A percentile compares a stretch with the other conserved stretches of the same genome.
phyloP scores from a whole-genome alignment of 2,113 vertebrate genomes.

The Herpailurus yagouaroundi region DNA sequence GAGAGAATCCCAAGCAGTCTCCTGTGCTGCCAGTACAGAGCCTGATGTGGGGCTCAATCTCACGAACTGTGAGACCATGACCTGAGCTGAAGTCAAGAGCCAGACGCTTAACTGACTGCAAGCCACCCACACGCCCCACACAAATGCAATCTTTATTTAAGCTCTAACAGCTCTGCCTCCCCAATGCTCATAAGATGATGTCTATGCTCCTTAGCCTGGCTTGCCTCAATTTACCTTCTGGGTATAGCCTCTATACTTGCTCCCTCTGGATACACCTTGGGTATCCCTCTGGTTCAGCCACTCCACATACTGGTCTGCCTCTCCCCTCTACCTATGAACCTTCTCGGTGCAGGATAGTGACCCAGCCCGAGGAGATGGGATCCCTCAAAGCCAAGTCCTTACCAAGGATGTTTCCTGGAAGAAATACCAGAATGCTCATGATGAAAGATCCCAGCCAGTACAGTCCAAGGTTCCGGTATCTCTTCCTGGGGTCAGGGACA shows the following conservation, averaged over 20 bases:
- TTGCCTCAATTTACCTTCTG: neutral
- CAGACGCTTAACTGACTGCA: too few species aligned
- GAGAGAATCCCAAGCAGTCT: too few species aligned
- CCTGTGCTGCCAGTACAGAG: too few species aligned
- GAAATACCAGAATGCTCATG: conserved; percentile 92
- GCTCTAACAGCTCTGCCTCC: neutral
- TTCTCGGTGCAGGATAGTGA: neutral
- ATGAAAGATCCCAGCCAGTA: conserved; percentile 94
- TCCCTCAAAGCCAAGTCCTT: conserved; percentile 47
- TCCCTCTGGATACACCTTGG: neutral
- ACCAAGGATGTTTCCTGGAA: conserved; percentile 92
- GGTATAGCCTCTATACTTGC: neutral
- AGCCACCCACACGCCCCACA: too few species aligned
- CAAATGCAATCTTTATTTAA: neutral
- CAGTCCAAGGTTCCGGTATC: conserved; percentile 91
- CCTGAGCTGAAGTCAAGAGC: too few species aligned
- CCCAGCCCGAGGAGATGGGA: neutral
- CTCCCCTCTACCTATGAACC: neutral
- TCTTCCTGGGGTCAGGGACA: conserved; percentile 84
- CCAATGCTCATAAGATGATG: neutral
- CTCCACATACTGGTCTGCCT: neutral
- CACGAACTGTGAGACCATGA: too few species aligned
- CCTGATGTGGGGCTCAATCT: too few species aligned
- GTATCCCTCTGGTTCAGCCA: too few species aligned
- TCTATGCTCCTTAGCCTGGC: neutral